Conservation (phyloP, 2,113 vertebrate genomes). For the Plecturocebus donacophilus region DNA sequence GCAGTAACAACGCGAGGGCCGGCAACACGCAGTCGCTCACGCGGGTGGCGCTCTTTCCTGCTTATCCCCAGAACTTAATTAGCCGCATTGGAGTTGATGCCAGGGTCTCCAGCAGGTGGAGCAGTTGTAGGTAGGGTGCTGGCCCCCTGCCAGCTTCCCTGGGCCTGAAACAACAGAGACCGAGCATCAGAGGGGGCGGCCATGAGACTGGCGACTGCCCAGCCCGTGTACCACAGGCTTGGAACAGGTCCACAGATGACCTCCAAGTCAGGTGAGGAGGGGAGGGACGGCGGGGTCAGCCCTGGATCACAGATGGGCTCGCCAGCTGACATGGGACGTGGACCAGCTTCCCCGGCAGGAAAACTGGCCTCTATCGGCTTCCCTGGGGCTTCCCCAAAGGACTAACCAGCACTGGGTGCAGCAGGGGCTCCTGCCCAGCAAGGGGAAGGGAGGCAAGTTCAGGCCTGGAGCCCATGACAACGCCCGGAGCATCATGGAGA, state of each 20-base stretch:
- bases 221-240: neutral
- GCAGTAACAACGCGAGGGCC: slow-evolving; percentile 46
- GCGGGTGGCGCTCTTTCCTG: slow-evolving; percentile 28
- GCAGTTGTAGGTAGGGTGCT: slow-evolving; percentile 88
- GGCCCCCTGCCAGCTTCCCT: slow-evolving; percentile 92
- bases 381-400: neutral
- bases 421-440: neutral
- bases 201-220: neutral
- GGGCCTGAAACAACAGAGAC: slow-evolving; percentile 84
- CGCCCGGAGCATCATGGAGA: neutral
- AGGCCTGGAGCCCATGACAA: neutral
- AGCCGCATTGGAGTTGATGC: slow-evolving; percentile 90
- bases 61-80: slow-evolving; percentile 82
- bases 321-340: neutral
- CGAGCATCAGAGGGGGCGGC: neutral
- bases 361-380: neutral
- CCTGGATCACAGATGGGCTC: neutral
- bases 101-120: slow-evolving; percentile 88
- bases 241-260: neutral
- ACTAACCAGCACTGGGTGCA: neutral
- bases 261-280: neutral
- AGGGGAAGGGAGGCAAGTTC: neutral
- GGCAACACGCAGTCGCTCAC: neutral
- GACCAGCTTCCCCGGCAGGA: neutral
- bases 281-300: neutral